phyloP scores from a whole-genome alignment of 1,140 invertebrate species.

The Pseudomyrmex concolor region DNA sequence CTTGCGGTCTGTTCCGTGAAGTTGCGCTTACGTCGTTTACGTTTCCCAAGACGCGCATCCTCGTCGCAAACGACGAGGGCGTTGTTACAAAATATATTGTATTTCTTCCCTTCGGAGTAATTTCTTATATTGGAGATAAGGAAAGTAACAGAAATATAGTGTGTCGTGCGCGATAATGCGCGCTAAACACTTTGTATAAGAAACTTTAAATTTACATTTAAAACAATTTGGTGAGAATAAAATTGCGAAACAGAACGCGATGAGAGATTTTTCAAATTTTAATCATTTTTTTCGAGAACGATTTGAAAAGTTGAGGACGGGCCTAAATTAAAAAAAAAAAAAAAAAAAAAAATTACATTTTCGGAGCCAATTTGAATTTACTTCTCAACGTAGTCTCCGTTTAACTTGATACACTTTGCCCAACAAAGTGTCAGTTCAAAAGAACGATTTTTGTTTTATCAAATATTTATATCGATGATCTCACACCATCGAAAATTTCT shows the following conservation, averaged over 20 bases:
- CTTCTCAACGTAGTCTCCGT: not conserved
- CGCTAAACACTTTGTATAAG: too few relatives aligned
- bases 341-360: not conserved
- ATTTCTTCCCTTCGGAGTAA: not conserved
- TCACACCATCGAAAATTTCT: not conserved
- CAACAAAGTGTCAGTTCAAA: not conserved
- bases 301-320: not conserved
- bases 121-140: not conserved
- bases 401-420: not conserved
- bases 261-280: too few relatives aligned
- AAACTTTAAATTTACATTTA: too few relatives aligned
- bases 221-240: too few relatives aligned
- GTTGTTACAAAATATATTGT: not conserved
- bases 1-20: not conserved
- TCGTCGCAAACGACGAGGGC: not conserved
- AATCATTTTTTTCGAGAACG: not conserved
- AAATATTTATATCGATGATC: not conserved
- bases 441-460: not conserved
- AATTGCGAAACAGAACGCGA: too few relatives aligned
- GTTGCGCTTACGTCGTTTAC: conserved; percentile 10
- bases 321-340: not conserved
- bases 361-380: not conserved
- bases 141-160: not conserved
- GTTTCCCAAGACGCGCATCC: conserved; percentile 1
- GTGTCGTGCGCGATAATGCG: too few relatives aligned